phyloP scores from a whole-genome alignment of 92 coral and sea anemone genomes.

The Actinernus sp. region DNA sequence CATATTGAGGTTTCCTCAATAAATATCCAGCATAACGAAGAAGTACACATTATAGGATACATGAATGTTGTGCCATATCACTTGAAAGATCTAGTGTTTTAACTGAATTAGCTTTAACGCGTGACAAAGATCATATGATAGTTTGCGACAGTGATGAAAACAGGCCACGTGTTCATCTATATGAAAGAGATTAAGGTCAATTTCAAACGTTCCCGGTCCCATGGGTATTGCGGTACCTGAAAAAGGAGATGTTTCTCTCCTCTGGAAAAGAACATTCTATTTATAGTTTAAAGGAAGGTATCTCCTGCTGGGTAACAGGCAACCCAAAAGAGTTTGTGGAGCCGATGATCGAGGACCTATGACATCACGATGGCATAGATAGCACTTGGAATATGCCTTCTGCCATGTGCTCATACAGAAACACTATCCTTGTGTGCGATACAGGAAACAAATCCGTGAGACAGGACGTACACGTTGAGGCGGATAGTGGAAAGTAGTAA shows the following conservation, averaged over 20 bases:
- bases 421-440: slow-evolving; percentile 40
- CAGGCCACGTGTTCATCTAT: slow-evolving; percentile 28
- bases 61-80: neutral
- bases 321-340: too few species aligned
- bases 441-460: too few species aligned
- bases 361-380: slow-evolving; percentile 33
- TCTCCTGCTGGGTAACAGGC: too few species aligned
- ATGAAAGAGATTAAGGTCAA: slow-evolving; percentile 9
- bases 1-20: slow-evolving; percentile 36
- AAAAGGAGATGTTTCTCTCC: slow-evolving; percentile 23
- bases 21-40: slow-evolving; percentile 4
- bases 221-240: slow-evolving; percentile 60
- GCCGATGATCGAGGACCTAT: too few species aligned
- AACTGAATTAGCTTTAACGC: slow-evolving; percentile 32
- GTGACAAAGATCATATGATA: slow-evolving; percentile 28
- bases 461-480: too few species aligned
- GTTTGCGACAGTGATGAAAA: slow-evolving; percentile 39
- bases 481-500: neutral
- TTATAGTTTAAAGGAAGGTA: slow-evolving; percentile 24
- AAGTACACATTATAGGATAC: slow-evolving; percentile 3
- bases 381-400: slow-evolving; percentile 41
- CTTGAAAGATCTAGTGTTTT: slow-evolving; percentile 33
- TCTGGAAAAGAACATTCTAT: slow-evolving; percentile 53
- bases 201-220: slow-evolving; percentile 25
- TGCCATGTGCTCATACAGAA: slow-evolving; percentile 18